Percentiles rank a stretch among this genome's conserved stretches.
Conservation (phyloP, 2,113 vertebrate genomes). For the Scomber japonicus region DNA sequence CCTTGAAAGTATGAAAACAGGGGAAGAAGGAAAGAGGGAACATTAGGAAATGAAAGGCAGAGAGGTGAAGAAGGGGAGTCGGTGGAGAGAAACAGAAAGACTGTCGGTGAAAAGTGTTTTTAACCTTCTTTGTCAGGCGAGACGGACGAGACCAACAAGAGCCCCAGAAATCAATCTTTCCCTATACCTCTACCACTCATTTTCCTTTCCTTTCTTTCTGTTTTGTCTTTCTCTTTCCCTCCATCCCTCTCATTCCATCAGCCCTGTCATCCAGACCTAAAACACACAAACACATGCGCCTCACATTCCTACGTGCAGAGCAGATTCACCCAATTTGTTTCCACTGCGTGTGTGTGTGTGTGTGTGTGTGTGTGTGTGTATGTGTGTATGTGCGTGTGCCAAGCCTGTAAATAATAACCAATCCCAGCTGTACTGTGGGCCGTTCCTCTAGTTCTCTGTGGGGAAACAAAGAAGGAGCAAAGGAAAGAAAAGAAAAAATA, state of each 20-base stretch:
- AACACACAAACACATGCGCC: constrained; percentile 81
- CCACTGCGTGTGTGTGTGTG: constrained; percentile 17
- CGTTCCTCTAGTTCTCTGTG: constrained; percentile 57
- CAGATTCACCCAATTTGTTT: constrained; percentile 22
- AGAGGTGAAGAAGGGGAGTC: constrained; percentile 4
- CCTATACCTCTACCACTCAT: constrained; percentile 9
- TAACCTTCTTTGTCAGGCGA: constrained; percentile 41
- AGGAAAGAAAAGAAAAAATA: constrained; percentile 29
- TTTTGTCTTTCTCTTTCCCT: constrained; percentile 22
- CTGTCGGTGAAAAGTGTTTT: constrained; percentile 41
- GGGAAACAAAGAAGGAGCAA: constrained; percentile 53
- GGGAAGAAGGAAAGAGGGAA: constrained; percentile 5
- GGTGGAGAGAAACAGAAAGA: constrained; percentile 19
- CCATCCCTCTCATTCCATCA: constrained; percentile 63
- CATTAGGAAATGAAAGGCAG: constrained; percentile 33
- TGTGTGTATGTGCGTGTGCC: constrained; percentile 50
- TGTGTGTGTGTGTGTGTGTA: neutral
- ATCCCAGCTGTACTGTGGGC: constrained; percentile 77
- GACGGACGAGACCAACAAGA: constrained; percentile 38
- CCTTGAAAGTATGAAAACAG: constrained; percentile 18
- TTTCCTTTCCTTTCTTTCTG: constrained; percentile 16
- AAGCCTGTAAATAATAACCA: constrained; percentile 83
- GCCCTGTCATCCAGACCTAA: constrained; percentile 80
- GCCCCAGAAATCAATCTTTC: constrained; percentile 30
- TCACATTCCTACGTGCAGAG: constrained; percentile 79